Evolutionary conservation across 53 echinoderm and acorn worm species (phyloP).

Genomic region (Zoroaster sp.): DNA sequence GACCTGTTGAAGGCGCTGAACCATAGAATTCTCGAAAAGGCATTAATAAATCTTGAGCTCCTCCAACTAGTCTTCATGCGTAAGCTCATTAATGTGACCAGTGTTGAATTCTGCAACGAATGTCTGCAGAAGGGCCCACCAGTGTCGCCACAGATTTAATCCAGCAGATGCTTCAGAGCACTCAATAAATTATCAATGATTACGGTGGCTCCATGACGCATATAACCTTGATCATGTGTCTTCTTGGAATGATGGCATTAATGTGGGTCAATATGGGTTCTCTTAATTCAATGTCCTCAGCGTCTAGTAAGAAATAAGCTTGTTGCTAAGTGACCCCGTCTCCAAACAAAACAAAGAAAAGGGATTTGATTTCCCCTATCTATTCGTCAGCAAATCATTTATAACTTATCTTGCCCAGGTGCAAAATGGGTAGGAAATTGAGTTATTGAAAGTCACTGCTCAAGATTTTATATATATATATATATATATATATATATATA

Average conservation of each 20-base stretch:
- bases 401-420: too few relatives aligned
- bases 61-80: too few relatives aligned
- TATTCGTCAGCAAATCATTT: neutral
- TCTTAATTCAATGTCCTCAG: neutral
- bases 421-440: too few relatives aligned
- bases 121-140: neutral
- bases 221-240: neutral
- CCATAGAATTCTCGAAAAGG: too few relatives aligned
- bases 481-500: too few relatives aligned
- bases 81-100: too few relatives aligned
- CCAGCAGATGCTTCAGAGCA: neutral
- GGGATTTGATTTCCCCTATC: neutral
- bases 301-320: neutral
- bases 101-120: too few relatives aligned
- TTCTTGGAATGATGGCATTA: neutral
- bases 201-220: neutral
- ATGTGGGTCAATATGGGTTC: neutral
- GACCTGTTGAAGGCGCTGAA: too few relatives aligned
- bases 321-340: neutral
- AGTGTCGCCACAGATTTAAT: neutral
- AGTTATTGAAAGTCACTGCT: too few relatives aligned
- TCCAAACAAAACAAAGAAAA: neutral
- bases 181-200: neutral
- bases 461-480: too few relatives aligned
- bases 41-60: too few relatives aligned